Conservation (phyloP, 2,888 invertebrate species). For the Acrobasis repandana region DNA sequence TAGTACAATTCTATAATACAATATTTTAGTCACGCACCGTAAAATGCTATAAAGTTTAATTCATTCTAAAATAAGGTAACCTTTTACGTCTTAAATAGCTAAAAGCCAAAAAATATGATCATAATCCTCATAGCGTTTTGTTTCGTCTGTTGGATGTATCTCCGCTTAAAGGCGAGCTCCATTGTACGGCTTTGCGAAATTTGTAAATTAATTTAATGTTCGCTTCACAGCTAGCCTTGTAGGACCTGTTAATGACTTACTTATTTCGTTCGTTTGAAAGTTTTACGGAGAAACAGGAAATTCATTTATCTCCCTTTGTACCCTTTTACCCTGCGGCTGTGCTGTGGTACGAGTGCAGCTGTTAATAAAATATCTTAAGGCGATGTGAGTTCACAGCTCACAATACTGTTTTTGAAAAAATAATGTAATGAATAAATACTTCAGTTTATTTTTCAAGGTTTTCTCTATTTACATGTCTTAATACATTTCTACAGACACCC, state of each 20-base stretch:
- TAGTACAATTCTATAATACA: background rate
- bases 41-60: background rate
- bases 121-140: conserved; percentile 28
- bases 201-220: conserved; percentile 70
- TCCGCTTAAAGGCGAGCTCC: conserved; percentile 48
- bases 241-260: conserved; percentile 56
- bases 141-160: conserved; percentile 46
- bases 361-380: background rate
- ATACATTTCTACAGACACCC: no score
- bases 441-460: no score
- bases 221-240: conserved; percentile 49
- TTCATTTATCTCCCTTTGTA: conserved; percentile 37
- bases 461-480: no score
- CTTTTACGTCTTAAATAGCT: conserved; percentile 1
- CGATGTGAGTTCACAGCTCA: no score
- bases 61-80: background rate
- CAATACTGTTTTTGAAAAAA: background rate
- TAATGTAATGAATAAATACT: no score
- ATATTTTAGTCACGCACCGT: background rate
- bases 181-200: conserved; percentile 55
- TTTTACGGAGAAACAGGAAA: conserved; percentile 44
- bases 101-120: background rate
- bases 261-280: conserved; percentile 53
- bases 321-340: conserved; percentile 12
- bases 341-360: background rate